Percentiles rank a stretch among this genome's conserved stretches.
These are phyloP conservation scores for Anguilla japonica DNA, from an alignment of 2,113 vertebrate genomes.

Conservation along the genomic window DNA sequence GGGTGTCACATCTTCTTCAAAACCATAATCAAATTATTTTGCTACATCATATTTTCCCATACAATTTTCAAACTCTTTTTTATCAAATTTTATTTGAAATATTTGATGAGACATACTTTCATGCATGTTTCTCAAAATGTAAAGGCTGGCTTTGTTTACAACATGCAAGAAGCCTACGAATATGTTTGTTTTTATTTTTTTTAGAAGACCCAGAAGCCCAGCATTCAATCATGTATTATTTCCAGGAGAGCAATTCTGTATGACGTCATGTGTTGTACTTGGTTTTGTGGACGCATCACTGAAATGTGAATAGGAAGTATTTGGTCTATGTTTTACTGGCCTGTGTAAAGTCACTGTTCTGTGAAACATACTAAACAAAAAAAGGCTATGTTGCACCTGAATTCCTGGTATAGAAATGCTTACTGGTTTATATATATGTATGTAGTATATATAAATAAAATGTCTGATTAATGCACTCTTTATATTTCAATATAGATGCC, in stretches of 20 bases:
- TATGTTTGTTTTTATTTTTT: background rate
- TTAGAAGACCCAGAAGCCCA: slow-evolving; percentile 26
- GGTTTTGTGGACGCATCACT: slow-evolving; percentile 59
- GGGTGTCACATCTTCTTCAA: slow-evolving; percentile 10
- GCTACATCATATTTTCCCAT: background rate
- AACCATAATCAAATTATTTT: slow-evolving; percentile 11
- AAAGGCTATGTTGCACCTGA: slow-evolving; percentile 49
- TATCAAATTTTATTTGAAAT: slow-evolving; percentile 11
- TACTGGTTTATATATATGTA: slow-evolving; percentile 50
- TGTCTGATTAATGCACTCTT: slow-evolving; percentile 58
- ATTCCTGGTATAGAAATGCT: slow-evolving; percentile 56
- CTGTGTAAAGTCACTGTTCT: slow-evolving; percentile 33
- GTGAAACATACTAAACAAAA: slow-evolving; percentile 43
- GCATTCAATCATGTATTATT: slow-evolving; percentile 37
- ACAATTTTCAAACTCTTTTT: background rate
- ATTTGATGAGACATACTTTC: slow-evolving; percentile 7
- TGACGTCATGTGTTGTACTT: slow-evolving; percentile 58
- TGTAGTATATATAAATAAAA: slow-evolving; percentile 59
- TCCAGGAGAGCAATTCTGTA: slow-evolving; percentile 47
- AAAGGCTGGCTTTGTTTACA: background rate
- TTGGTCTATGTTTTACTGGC: slow-evolving; percentile 42
- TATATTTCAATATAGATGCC: slow-evolving; percentile 53
- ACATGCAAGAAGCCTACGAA: slow-evolving; percentile 3
- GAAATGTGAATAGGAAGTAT: slow-evolving; percentile 62
- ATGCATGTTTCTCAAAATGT: background rate